Evolutionary conservation across 2,113 vertebrate genomes (phyloP).

Genomic region (Heliornis fulica): DNA sequence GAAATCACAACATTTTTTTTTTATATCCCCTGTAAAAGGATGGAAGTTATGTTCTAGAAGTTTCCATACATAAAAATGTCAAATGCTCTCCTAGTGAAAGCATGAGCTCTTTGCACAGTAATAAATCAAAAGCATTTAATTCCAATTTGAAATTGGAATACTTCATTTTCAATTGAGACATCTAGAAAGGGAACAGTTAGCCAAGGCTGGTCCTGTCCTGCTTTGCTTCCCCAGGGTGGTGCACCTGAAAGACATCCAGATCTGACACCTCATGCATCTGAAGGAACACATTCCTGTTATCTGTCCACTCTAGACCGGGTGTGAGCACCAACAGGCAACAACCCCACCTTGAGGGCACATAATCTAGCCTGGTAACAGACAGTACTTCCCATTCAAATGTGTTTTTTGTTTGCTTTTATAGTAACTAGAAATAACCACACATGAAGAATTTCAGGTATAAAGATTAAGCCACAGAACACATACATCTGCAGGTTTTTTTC

Average conservation of each 20-base stretch:
- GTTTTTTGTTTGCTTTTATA: background rate
- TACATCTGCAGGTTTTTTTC: background rate
- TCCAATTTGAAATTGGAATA: background rate
- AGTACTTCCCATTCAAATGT: background rate
- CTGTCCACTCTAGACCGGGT: background rate
- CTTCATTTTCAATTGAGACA: background rate
- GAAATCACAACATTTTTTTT: background rate
- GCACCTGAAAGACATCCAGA: background rate
- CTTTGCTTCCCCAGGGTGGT: background rate
- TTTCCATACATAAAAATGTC: background rate
- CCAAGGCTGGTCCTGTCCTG: background rate
- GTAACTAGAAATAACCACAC: background rate
- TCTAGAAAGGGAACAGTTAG: background rate
- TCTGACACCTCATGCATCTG: background rate
- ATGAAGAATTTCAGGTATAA: background rate
- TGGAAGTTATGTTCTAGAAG: background rate
- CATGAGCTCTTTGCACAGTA: background rate
- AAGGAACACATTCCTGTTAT: background rate
- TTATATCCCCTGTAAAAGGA: background rate
- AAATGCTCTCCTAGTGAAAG: background rate
- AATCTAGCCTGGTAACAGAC: background rate
- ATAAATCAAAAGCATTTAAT: background rate
- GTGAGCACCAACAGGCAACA: background rate
- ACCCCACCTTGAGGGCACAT: background rate
- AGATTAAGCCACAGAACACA: background rate